These are phyloP conservation scores for Athetis lepigone DNA, from an alignment of 2,888 invertebrate species.

Conservation along the genomic window DNA sequence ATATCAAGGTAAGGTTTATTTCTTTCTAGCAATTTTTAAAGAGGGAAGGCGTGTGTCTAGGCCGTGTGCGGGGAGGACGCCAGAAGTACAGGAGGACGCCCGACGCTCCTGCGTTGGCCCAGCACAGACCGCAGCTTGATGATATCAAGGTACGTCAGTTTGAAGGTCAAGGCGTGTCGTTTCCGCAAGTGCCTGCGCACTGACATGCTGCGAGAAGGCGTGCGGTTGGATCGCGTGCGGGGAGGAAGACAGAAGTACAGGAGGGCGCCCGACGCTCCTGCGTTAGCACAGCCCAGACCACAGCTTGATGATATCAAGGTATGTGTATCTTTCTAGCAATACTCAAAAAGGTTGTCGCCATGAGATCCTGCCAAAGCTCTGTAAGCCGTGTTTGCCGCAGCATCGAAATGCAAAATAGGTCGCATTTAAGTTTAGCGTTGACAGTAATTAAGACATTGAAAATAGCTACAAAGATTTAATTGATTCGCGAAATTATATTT, in stretches of 20 bases:
- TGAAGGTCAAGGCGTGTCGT: constrained; percentile 98
- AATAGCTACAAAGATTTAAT: too few relatives aligned
- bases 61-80: constrained; percentile 98
- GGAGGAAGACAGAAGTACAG: constrained; percentile 99
- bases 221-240: constrained; percentile 97
- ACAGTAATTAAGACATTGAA: too few relatives aligned
- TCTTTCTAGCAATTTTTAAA: too few relatives aligned
- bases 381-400: too few relatives aligned
- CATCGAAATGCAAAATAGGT: too few relatives aligned
- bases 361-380: too few relatives aligned
- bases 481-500: too few relatives aligned
- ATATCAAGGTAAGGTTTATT: constrained; percentile 69
- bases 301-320: constrained; percentile 83
- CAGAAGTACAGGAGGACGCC: constrained; percentile 95
- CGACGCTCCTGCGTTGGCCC: constrained; percentile 73
- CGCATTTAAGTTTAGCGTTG: too few relatives aligned
- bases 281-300: constrained; percentile 74
- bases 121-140: constrained; percentile 81
- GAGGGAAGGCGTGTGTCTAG: constrained; percentile 98
- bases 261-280: constrained; percentile 79
- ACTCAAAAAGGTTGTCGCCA: too few relatives aligned
- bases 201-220: constrained; percentile 99
- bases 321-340: not conserved
- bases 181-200: constrained; percentile 99
- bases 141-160: constrained; percentile 78